These are phyloP conservation scores for Incurvaria masculella DNA, from an alignment of 2,888 invertebrate genomes.

Conservation along the genomic window DNA sequence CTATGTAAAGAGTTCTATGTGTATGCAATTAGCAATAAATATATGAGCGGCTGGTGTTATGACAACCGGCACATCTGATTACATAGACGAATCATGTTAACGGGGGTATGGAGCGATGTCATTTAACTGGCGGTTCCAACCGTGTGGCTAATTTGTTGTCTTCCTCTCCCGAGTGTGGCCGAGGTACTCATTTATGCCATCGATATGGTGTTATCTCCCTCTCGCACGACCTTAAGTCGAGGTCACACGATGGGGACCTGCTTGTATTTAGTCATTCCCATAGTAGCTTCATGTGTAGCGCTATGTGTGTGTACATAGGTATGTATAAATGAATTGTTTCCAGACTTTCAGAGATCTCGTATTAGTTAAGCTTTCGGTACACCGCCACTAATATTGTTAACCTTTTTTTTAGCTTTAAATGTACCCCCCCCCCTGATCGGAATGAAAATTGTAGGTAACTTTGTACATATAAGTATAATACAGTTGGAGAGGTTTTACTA, in stretches of 20 bases:
- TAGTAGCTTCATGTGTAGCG: not conserved
- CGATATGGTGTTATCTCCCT: not conserved
- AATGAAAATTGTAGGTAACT: too few species aligned
- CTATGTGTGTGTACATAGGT: conserved; percentile 29
- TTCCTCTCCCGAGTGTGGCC: conserved; percentile 7
- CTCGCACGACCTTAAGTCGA: not conserved
- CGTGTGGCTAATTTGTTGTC: too few species aligned
- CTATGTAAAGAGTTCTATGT: too few species aligned
- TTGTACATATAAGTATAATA: too few species aligned
- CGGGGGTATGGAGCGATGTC: too few species aligned
- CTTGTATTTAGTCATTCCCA: not conserved
- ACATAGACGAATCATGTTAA: too few species aligned
- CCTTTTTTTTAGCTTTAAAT: not conserved
- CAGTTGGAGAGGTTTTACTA: too few species aligned
- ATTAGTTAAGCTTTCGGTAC: conserved; percentile 49
- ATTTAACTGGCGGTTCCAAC: too few species aligned
- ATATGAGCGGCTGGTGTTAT: too few species aligned
- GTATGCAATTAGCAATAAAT: too few species aligned
- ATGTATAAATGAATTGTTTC: conserved; percentile 40
- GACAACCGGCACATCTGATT: too few species aligned
- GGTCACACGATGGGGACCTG: not conserved
- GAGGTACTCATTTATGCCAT: conserved; percentile 3
- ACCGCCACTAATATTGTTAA: conserved; percentile 22
- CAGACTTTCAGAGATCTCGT: conserved; percentile 59
- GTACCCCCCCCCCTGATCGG: too few species aligned